Conservation (phyloP, 2,113 vertebrate genomes). For the Salvelinus fontinalis region DNA sequence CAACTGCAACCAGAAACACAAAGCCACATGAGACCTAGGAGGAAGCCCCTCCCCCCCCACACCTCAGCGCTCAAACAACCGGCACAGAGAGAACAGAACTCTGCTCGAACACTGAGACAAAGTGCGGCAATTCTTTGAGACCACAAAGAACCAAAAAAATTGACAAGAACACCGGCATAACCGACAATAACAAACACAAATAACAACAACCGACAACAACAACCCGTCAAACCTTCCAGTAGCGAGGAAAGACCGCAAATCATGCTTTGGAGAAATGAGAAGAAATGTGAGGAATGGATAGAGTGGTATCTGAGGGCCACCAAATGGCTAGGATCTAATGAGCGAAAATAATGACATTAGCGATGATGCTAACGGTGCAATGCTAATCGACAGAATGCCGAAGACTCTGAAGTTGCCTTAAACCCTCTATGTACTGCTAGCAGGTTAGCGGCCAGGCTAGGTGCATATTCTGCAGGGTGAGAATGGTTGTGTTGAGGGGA, state of each 20-base stretch:
- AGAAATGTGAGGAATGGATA: constrained; percentile 23
- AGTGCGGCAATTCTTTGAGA: constrained; percentile 48
- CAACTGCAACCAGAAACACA: constrained; percentile 85
- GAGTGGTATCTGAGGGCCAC: background rate
- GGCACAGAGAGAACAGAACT: constrained; percentile 37
- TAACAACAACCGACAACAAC: constrained; percentile 73
- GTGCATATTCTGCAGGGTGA: constrained; percentile 16
- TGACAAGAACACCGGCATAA: constrained; percentile 13
- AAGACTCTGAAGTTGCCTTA: constrained; percentile 84
- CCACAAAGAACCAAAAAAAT: constrained; percentile 61
- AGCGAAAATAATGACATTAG: constrained; percentile 45
- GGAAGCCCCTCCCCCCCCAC: constrained; percentile 38
- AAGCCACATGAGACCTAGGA: constrained; percentile 74
- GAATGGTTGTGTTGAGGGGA: constrained; percentile 4
- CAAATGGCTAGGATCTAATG: constrained; percentile 41
- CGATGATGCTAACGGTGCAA: constrained; percentile 26
- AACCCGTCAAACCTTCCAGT: constrained; percentile 53
- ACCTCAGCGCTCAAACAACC: constrained; percentile 32
- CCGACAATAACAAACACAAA: constrained; percentile 46
- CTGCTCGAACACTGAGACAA: constrained; percentile 10
- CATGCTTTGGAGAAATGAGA: constrained; percentile 23
- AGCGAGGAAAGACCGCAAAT: constrained; percentile 45
- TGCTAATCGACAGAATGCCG: constrained; percentile 25
- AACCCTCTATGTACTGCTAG: constrained; percentile 83
- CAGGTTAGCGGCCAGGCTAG: constrained; percentile 14